These are phyloP conservation scores for Mamestra brassicae DNA, from an alignment of 2,888 invertebrate genomes.

Conservation along the genomic window DNA sequence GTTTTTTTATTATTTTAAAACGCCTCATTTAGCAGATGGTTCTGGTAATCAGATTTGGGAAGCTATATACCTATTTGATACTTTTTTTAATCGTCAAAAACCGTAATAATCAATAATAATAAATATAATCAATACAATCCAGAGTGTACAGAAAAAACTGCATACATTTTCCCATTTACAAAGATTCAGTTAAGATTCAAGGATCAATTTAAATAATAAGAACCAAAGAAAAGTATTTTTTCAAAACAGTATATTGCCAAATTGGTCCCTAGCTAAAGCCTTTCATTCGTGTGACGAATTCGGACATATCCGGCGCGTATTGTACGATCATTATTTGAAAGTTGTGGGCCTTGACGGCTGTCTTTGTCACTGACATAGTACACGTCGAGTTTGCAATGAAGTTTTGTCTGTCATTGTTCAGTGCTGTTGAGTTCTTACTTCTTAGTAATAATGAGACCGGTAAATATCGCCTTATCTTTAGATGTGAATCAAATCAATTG, in stretches of 20 bases:
- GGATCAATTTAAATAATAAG: no score
- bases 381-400: conserved; percentile 14
- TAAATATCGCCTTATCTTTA: no score
- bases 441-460: conserved; percentile 2
- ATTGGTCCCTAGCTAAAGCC: conserved; percentile 10
- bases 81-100: background rate
- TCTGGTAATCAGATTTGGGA: background rate
- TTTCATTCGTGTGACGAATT: conserved; percentile 28
- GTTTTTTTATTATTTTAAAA: background rate
- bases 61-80: background rate
- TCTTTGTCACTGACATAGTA: conserved; percentile 39
- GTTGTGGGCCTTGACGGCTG: conserved; percentile 51
- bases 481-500: background rate
- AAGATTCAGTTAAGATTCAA: no score
- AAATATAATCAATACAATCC: no score
- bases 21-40: background rate
- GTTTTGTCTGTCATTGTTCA: conserved; percentile 15
- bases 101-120: no score
- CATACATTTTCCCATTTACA: no score
- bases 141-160: no score
- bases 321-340: conserved; percentile 48
- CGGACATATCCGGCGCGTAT: conserved; percentile 35
- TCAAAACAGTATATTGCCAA: background rate
- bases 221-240: no score
- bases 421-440: background rate